A percentile compares a stretch with the other conserved stretches of the same genome.
Conservation (phyloP, 2,888 invertebrate species). For the Maniola hyperantus region DNA sequence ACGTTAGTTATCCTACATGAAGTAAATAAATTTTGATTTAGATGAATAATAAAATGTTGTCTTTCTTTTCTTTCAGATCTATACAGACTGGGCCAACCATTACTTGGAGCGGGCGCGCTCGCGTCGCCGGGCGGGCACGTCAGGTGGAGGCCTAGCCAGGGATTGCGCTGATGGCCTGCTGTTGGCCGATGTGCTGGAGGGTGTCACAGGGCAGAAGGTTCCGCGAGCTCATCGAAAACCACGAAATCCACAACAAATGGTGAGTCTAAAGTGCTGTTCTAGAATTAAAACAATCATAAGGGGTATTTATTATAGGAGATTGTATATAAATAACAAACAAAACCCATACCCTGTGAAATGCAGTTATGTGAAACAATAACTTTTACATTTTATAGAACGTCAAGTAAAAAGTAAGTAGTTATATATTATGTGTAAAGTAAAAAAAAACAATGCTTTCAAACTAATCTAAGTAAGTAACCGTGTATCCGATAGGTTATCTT, state of each 20-base stretch:
- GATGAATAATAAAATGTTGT: not conserved
- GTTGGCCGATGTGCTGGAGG: conserved; percentile 96
- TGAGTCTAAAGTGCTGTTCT: conserved; percentile 76
- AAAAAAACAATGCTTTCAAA: conserved; percentile 10
- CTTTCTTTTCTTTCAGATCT: conserved; percentile 87
- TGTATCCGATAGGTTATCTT: not conserved
- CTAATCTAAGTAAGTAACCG: not conserved
- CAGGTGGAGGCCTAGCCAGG: conserved; percentile 88
- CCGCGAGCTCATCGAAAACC: conserved; percentile 90
- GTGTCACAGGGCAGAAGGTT: conserved; percentile 91
- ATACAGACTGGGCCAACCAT: conserved; percentile 99
- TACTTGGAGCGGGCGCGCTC: conserved; percentile 96
- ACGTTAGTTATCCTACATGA: no score
- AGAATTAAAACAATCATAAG: not conserved
- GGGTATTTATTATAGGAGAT: no score
- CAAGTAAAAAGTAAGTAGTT: not conserved
- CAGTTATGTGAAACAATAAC: no score
- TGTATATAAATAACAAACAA: no score
- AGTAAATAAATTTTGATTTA: no score
- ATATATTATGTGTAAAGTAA: not conserved
- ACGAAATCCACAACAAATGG: conserved; percentile 95
- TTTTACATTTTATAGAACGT: not conserved
- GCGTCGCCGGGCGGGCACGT: conserved; percentile 89
- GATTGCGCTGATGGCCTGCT: conserved; percentile 97
- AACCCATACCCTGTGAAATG: no score